A percentile compares a stretch with the other conserved stretches of the same genome.
phyloP scores from a whole-genome alignment of 2,888 invertebrate genomes.

The Danaus chrysippus region DNA sequence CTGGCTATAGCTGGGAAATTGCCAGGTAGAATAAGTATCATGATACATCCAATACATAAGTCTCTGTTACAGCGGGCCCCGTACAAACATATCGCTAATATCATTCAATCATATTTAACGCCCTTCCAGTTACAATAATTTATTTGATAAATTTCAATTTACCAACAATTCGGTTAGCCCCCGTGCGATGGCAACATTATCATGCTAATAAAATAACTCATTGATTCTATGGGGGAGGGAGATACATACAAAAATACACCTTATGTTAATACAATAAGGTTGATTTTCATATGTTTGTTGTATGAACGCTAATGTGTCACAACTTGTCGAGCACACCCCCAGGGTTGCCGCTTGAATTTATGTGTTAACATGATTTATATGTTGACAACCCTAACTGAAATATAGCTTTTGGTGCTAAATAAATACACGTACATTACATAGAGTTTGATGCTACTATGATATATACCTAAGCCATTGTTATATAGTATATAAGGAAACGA shows the following conservation, averaged over 20 bases:
- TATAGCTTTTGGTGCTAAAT: slow-evolving; percentile 28
- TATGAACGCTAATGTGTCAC: slow-evolving; percentile 38
- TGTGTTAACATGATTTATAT: slow-evolving; percentile 76
- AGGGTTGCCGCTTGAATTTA: slow-evolving; percentile 64
- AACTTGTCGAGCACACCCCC: slow-evolving; percentile 47
- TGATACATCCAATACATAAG: neutral
- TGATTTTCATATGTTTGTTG: slow-evolving; percentile 29
- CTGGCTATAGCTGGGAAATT: too few species aligned
- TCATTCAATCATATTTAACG: slow-evolving; percentile 34
- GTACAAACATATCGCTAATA: slow-evolving; percentile 22
- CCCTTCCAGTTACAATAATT: slow-evolving; percentile 52
- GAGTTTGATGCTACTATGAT: neutral
- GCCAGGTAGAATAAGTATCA: too few species aligned
- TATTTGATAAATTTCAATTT: slow-evolving; percentile 76
- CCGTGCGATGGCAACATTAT: slow-evolving; percentile 61
- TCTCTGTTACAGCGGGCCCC: slow-evolving; percentile 17
- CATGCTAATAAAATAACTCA: slow-evolving; percentile 60
- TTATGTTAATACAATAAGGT: slow-evolving; percentile 25
- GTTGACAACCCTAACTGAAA: slow-evolving; percentile 46
- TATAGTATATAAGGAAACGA: too few species aligned
- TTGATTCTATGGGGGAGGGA: slow-evolving; percentile 33
- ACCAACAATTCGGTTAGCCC: slow-evolving; percentile 62
- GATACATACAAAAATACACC: slow-evolving; percentile 17
- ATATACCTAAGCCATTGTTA: too few species aligned
- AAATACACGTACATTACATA: slow-evolving; percentile 25